Evolutionary conservation across 1,140 invertebrate genomes (phyloP), one percentile per base, ranked within the genome.

Genomic region (Chionoecetes opilio): DNA sequence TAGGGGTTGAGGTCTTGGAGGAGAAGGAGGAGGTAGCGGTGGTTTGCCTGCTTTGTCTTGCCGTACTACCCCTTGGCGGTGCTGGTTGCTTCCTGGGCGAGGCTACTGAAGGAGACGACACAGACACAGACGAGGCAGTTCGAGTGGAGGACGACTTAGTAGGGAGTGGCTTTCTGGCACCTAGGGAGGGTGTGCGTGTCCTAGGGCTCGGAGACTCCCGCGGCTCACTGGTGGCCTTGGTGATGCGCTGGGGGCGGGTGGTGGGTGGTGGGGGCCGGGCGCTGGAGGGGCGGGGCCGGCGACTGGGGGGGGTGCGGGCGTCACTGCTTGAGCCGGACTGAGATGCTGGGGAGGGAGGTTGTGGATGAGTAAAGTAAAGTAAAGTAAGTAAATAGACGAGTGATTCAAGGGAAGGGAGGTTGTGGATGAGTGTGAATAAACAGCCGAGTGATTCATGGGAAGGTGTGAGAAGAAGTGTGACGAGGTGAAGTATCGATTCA

Each of bases 241-340:
- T 17, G 11, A 82, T 63, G 21, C 94, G 82, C 14, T 86, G 90
- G 3, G 91, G 90, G 3, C 94, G 82, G 38, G 94, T 92, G 84
- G 90, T 85, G 21, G 94, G 34, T 3, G 94, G 32, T 2, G 94
- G 94, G 5, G 94, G 94, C 2, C 94, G 82, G 35, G 94, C 94
- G 38, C 94, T 95, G 31, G 94, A 92, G 34, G 94, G 90, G 29
- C 94, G 94, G 17, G 46, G 38, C n/a, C 94, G 94, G 0, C 94
- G 90, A 8, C 82, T 87, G 3, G 94, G 94, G 3, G 94, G 94
- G 1, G 94, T 92, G 46, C 87, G 91, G 31, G 93, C 88, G 8
- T 95, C 94, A 88, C 94, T 95, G 84, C 94, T 95, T 32, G 94
- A 95, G 5, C 94, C 94, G 9, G 94, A 95, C 38, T 90, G 82